Evolutionary conservation across 2,888 invertebrate species (phyloP).

Genomic region (Agonopterix alstromeriana): DNA sequence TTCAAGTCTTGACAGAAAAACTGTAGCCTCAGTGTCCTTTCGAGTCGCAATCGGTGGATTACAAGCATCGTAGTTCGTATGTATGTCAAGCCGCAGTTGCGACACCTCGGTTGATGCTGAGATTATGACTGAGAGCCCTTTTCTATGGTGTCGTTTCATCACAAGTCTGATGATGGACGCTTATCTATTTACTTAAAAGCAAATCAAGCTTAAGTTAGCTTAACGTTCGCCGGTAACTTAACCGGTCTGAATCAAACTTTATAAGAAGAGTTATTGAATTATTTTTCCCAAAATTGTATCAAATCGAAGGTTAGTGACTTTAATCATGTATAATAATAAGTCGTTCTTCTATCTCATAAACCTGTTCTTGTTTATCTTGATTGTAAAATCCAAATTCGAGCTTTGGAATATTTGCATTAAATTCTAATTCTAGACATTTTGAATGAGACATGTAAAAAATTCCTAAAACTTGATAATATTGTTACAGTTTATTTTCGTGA

Average conservation of each 20-base stretch:
- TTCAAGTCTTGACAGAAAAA: background rate
- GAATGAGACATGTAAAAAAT: too few species aligned
- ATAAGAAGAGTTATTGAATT: too few species aligned
- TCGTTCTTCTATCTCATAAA: background rate
- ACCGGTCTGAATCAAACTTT: too few species aligned
- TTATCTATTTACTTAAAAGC: background rate
- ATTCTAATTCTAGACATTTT: too few species aligned
- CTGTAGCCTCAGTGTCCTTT: constrained; percentile 22
- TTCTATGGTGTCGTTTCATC: constrained; percentile 45
- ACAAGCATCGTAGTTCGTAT: constrained; percentile 38
- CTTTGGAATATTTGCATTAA: background rate
- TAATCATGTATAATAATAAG: background rate
- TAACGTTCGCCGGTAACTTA: too few species aligned
- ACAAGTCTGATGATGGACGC: constrained; percentile 13
- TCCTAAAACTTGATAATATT: too few species aligned
- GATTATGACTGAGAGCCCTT: constrained; percentile 60
- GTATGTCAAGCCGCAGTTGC: constrained; percentile 66
- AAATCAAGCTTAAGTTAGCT: too few species aligned
- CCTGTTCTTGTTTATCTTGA: background rate
- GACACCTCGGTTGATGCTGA: constrained; percentile 41
- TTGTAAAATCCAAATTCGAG: background rate
- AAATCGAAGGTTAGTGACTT: background rate
- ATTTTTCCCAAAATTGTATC: too few species aligned
- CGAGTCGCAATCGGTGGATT: constrained; percentile 34
- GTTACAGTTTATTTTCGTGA: too few species aligned